Evolutionary conservation across 2,888 invertebrate species (phyloP).

Genomic region (Eristalis intricaria): DNA sequence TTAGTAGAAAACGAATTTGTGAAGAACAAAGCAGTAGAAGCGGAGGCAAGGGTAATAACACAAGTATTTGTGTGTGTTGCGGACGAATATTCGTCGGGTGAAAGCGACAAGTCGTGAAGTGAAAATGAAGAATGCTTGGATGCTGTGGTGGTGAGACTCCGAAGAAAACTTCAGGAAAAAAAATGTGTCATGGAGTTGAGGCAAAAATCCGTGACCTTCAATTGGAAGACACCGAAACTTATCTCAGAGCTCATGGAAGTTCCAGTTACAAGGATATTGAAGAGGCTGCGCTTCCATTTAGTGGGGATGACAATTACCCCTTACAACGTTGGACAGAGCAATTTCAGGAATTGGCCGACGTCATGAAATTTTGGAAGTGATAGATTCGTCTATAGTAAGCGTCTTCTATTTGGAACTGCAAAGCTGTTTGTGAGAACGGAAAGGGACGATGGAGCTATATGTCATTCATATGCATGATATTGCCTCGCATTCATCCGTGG

Average conservation of each 20-base stretch:
- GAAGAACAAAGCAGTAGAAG: no score
- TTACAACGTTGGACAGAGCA: no score
- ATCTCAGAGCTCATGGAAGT: not conserved
- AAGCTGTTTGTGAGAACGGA: no score
- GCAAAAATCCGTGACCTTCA: conserved; percentile 1
- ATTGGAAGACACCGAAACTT: not conserved
- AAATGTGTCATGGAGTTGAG: not conserved
- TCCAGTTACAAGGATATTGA: conserved; percentile 2
- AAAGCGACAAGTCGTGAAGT: not conserved
- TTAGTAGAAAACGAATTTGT: no score
- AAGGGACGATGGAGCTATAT: no score
- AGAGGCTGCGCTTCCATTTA: conserved; percentile 4
- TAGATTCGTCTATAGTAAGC: no score
- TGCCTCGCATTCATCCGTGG: not conserved
- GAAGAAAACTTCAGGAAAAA: not conserved
- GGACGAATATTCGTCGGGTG: not conserved
- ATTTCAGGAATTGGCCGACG: not conserved
- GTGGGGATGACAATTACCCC: not conserved
- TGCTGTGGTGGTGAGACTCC: not conserved
- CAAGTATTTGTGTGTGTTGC: not conserved
- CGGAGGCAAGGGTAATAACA: no score
- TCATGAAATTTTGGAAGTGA: not conserved
- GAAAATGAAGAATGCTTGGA: not conserved
- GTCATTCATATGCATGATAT: no score
- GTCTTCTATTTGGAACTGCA: not conserved